phyloP scores from a whole-genome alignment of 2,113 vertebrate species.

The Muscicapa adusta region DNA sequence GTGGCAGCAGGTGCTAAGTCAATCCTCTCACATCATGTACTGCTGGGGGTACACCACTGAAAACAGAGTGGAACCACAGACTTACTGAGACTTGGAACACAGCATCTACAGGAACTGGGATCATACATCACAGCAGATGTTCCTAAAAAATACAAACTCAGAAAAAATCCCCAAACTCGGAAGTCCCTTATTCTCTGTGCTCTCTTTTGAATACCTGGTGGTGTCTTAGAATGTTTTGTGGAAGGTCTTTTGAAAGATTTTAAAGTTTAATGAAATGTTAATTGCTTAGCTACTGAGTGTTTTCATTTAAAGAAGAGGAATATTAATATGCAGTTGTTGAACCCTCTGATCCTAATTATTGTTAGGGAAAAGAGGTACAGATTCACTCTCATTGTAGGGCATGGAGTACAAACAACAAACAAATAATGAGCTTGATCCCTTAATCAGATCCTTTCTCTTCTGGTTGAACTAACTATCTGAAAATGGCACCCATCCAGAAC shows the following conservation, averaged over 20 bases:
- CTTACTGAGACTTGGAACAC: background rate
- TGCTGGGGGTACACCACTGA: accelerated
- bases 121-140: background rate
- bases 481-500: slow-evolving; percentile 12
- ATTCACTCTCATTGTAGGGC: background rate
- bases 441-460: slow-evolving; percentile 12
- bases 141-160: background rate
- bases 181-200: background rate
- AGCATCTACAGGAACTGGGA: background rate
- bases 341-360: background rate
- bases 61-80: background rate
- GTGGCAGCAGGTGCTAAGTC: accelerated
- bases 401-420: background rate
- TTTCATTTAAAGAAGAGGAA: background rate
- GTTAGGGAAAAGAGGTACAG: background rate
- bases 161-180: background rate
- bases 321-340: background rate
- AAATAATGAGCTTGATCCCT: slow-evolving; percentile 1
- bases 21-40: accelerated
- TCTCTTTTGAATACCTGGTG: background rate
- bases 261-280: background rate
- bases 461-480: background rate
- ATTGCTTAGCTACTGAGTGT: background rate
- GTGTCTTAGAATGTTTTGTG: background rate
- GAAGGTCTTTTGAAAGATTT: background rate